Percentiles rank a stretch among this genome's conserved stretches.
Conservation (phyloP, 2,888 invertebrate genomes). For the Dexiosoma caninum region DNA sequence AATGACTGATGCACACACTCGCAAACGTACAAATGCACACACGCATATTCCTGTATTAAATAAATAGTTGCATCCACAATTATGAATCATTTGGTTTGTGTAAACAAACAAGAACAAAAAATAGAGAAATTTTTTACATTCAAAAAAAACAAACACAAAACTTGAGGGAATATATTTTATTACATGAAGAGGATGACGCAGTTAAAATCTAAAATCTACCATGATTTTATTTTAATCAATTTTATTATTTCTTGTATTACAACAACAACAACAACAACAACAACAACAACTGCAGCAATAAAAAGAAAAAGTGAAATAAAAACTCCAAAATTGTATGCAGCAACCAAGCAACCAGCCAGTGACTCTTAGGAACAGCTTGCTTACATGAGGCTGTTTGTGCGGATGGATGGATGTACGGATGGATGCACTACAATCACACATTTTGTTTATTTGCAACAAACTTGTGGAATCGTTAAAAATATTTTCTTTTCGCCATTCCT, state of each 20-base stretch:
- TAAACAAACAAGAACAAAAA: not conserved
- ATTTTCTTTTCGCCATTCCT: not conserved
- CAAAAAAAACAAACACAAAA: not conserved
- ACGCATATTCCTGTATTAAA: not conserved
- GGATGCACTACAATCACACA: slow-evolving; percentile 41
- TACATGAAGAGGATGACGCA: not conserved
- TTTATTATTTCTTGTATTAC: slow-evolving; percentile 45
- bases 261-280: slow-evolving; percentile 16
- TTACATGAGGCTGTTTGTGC: not conserved
- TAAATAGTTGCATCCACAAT: not conserved
- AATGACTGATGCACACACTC: slow-evolving; percentile 16
- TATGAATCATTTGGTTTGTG: slow-evolving; percentile 23
- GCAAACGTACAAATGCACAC: not conserved
- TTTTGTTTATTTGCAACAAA: slow-evolving; percentile 51
- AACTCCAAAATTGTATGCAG: not conserved
- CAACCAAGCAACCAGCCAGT: not conserved
- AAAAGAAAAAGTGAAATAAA: not conserved
- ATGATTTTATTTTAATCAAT: slow-evolving; percentile 49
- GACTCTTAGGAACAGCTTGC: not conserved
- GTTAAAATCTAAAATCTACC: slow-evolving; percentile 31
- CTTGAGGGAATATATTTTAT: slow-evolving; percentile 6
- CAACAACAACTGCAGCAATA: not conserved
- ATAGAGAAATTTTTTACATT: not conserved
- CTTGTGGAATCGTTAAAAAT: slow-evolving; percentile 57
- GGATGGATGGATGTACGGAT: not conserved